Evolutionary conservation across 2,888 invertebrate species (phyloP), one percentile per base, ranked within the genome.

Genomic region (Euzetes globulus): DNA sequence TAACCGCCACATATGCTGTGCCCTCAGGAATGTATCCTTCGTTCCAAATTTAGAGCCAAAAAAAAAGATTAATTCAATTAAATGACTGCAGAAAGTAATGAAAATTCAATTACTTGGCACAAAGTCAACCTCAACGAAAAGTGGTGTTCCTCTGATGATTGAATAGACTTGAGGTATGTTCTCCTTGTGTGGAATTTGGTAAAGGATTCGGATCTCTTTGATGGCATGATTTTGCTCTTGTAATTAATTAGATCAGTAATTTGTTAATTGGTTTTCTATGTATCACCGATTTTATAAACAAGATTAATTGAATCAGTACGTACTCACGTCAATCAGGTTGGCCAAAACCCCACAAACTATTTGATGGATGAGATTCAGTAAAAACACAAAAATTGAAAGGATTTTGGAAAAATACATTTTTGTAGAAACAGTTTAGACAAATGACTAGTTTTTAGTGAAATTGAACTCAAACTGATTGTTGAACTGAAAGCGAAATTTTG

Each of bases 151-250:
- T 6, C 74, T 22, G 5, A 71, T 41, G 9, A 74, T 29, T 1
- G 58, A 37, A 22, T 71, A 50, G n/a, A 47, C 27, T 1, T 47
- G 15, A 4, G 65, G 25, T 50, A 65, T 63, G 47, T 73, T 50
- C 13, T 29, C 41, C 58, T 33, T 33, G 41, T 65, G 63, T 13
- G 63, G 29, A 15, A 47, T 25, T 29, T 74, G 63, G 15, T 74
- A 74, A 19, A 74, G 37, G 5, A 74, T 19, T 17, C 74, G 74
- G 37, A 74, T 52, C 58, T 74, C 71, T 33, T 71, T 70, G 11
- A 74, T 71, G 17, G 74, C 74, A 27, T 63, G 27, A 55, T 74
- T 74, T 52, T 70, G 70, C 50, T 74, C 74, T 74, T 27, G 25
- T 17, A 60, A 29, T n/a, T 52, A 19, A 19, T 9, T 1, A n/a